phyloP scores from a whole-genome alignment of 2,888 invertebrate genomes.

The Parnassius orleans region DNA sequence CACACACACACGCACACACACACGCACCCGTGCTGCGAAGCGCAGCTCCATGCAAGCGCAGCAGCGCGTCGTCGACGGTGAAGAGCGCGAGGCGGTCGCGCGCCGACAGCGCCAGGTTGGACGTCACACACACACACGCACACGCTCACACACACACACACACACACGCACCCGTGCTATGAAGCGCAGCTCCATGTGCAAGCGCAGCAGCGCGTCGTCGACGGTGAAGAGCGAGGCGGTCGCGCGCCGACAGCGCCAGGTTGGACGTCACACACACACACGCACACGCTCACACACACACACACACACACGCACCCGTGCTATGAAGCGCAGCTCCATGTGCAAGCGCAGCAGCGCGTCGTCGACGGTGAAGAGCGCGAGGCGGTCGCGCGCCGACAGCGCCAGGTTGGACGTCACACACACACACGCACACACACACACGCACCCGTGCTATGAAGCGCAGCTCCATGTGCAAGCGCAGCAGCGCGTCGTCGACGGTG shows the following conservation, averaged over 20 bases:
- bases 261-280: conserved; percentile 18
- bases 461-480: conserved; percentile 65
- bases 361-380: conserved; percentile 40
- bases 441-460: conserved; percentile 38
- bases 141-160: no score
- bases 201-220: conserved; percentile 64
- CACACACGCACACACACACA: no score
- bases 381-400: conserved; percentile 10
- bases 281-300: no score
- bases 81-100: conserved; percentile 3
- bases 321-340: conserved; percentile 57
- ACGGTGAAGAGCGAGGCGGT: conserved; percentile 27
- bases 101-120: conserved; percentile 36
- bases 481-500: conserved; percentile 60
- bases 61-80: conserved; percentile 58
- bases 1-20: conserved; percentile 17
- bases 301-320: conserved; percentile 36
- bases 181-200: conserved; percentile 34
- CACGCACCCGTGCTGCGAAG: conserved; percentile 46
- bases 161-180: conserved; percentile 36
- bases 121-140: conserved; percentile 23
- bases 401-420: conserved; percentile 40
- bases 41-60: conserved; percentile 63
- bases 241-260: no score
- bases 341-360: conserved; percentile 64